Percentiles rank a stretch among this genome's conserved stretches.
phyloP scores from a whole-genome alignment of 2,797 vertebrate species.

The Rachycentron canadum region DNA sequence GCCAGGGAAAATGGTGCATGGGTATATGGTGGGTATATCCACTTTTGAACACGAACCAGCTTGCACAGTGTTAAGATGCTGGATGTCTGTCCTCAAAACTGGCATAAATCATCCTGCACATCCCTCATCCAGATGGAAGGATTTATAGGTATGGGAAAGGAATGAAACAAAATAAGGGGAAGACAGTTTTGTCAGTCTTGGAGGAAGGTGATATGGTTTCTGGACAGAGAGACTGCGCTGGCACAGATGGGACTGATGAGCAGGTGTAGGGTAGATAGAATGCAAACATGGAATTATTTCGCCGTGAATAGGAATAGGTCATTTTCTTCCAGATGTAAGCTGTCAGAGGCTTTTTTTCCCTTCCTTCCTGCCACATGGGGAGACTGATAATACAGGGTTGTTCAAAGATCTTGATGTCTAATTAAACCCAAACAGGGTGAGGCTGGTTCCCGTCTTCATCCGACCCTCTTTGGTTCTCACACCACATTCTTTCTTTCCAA shows the following conservation, averaged over 20 bases:
- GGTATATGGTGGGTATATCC: conserved; percentile 28
- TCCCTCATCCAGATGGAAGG: conserved; percentile 73
- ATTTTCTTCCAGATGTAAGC: conserved; percentile 45
- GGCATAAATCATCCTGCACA: conserved; percentile 30
- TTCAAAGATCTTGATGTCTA: conserved; percentile 33
- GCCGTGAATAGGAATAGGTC: conserved; percentile 41
- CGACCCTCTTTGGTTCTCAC: not conserved
- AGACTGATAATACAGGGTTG: conserved; percentile 13
- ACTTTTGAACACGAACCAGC: conserved; percentile 45
- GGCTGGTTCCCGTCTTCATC: conserved; percentile 18
- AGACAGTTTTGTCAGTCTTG: conserved; percentile 47
- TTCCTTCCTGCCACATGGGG: not conserved
- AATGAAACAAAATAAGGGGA: conserved; percentile 62
- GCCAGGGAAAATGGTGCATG: conserved; percentile 15
- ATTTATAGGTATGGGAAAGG: conserved; percentile 62
- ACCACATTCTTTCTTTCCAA: conserved; percentile 8
- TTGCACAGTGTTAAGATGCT: conserved; percentile 32
- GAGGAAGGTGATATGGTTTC: conserved; percentile 58
- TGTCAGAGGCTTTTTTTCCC: conserved; percentile 14
- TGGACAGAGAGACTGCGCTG: conserved; percentile 24
- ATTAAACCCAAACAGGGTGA: conserved; percentile 42
- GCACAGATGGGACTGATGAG: conserved; percentile 48
- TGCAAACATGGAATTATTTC: conserved; percentile 29
- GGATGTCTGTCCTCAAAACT: conserved; percentile 44
- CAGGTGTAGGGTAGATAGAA: conserved; percentile 65